phyloP scores from a whole-genome alignment of 2,797 vertebrate genomes.

The Varecia variegata region DNA sequence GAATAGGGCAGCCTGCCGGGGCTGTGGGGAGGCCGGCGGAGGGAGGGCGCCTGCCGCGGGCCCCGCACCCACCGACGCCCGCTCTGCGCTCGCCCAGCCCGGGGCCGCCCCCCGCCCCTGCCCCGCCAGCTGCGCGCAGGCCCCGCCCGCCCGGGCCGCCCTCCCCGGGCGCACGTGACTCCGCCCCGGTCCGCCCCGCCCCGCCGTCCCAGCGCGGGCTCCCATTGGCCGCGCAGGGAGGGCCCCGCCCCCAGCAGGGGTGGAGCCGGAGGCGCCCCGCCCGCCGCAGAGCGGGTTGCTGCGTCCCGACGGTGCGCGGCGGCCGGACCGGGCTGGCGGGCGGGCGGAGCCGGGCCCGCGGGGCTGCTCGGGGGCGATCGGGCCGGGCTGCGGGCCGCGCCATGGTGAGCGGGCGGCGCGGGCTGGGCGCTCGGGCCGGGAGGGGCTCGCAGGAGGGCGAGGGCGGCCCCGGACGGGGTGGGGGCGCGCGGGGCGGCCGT shows the following conservation, averaged over 20 bases:
- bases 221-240: constrained; percentile 50
- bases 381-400: constrained; percentile 38
- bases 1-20: rapidly evolving
- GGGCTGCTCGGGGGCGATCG: constrained; percentile 33
- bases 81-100: background rate
- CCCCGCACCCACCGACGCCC: background rate
- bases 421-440: background rate
- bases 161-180: background rate
- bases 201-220: background rate
- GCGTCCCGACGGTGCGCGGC: constrained; percentile 8
- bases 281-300: constrained; percentile 48
- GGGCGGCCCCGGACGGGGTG: background rate
- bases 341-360: constrained; percentile 27
- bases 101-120: background rate
- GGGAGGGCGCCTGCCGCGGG: background rate
- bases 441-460: background rate
- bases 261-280: background rate
- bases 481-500: background rate
- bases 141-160: background rate
- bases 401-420: constrained; percentile 60
- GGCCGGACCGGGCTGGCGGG: background rate
- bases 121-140: background rate
- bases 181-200: background rate
- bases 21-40: rapidly evolving
- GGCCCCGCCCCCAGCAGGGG: background rate